phyloP scores from a whole-genome alignment of 2,888 invertebrate species.

The Anaspis maculata region DNA sequence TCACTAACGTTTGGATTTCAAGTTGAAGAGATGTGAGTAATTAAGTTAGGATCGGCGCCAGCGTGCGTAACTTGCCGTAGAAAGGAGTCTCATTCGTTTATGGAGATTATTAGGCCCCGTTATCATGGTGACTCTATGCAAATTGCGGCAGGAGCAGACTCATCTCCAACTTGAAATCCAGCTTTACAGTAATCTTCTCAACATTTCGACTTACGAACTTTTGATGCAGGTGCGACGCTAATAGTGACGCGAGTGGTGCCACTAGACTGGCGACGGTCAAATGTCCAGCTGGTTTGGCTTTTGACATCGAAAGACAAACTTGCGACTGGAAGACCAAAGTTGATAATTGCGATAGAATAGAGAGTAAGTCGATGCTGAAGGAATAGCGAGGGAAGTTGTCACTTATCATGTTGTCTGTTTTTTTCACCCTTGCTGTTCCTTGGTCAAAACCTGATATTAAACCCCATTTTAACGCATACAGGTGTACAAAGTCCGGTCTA shows the following conservation, averaged over 20 bases:
- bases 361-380: slow-evolving; percentile 71
- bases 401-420: neutral
- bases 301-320: slow-evolving; percentile 90
- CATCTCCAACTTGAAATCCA: no score
- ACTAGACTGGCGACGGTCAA: slow-evolving; percentile 82
- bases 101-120: no score
- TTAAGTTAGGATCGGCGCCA: no score
- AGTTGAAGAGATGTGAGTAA: no score
- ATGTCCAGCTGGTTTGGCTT: slow-evolving; percentile 85
- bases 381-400: slow-evolving; percentile 25
- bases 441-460: slow-evolving; percentile 26
- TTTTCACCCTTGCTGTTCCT: slow-evolving; percentile 30
- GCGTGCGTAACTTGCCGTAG: no score
- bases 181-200: no score
- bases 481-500: slow-evolving; percentile 92
- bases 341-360: slow-evolving; percentile 88
- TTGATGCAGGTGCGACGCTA: slow-evolving; percentile 93
- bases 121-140: no score
- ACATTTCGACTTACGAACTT: no score
- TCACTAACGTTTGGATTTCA: no score
- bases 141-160: no score
- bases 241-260: slow-evolving; percentile 77
- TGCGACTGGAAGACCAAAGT: slow-evolving; percentile 96
- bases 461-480: slow-evolving; percentile 35
- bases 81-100: no score